Percentiles rank a stretch among this genome's conserved stretches.
Conservation (phyloP, 2,113 vertebrate genomes). For the Lycocorax pyrrhopterus region DNA sequence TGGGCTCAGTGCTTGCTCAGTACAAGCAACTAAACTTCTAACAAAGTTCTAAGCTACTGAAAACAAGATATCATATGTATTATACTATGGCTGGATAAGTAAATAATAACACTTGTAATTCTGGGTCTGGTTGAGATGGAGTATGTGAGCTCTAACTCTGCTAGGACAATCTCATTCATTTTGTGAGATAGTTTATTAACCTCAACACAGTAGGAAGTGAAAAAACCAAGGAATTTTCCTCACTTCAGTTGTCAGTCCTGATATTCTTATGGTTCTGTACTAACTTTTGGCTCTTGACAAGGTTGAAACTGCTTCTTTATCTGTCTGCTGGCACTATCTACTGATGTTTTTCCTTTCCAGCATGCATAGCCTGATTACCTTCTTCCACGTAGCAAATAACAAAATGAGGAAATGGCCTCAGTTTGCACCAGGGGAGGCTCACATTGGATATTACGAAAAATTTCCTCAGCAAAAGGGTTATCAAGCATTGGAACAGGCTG, state of each 20-base stretch:
- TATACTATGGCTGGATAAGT: neutral
- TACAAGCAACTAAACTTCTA: neutral
- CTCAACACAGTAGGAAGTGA: neutral
- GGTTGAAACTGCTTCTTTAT: neutral
- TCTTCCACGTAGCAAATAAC: neutral
- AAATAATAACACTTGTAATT: neutral
- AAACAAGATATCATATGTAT: neutral
- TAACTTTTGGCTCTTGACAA: neutral
- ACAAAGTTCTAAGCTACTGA: neutral
- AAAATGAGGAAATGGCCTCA: neutral
- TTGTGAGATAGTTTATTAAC: neutral
- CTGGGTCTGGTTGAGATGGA: neutral
- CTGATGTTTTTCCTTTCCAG: neutral
- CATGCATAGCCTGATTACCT: neutral
- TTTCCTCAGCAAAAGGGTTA: neutral
- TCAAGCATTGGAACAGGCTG: neutral
- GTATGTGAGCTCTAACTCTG: neutral
- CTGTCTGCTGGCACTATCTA: neutral
- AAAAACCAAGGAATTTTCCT: neutral
- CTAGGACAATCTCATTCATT: neutral
- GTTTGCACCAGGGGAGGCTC: neutral
- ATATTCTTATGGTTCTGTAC: neutral
- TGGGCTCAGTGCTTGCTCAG: neutral
- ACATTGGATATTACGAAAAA: neutral
- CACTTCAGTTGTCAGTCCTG: neutral